phyloP scores from a whole-genome alignment of 1,140 invertebrate species.

The Meteorus sp. region DNA sequence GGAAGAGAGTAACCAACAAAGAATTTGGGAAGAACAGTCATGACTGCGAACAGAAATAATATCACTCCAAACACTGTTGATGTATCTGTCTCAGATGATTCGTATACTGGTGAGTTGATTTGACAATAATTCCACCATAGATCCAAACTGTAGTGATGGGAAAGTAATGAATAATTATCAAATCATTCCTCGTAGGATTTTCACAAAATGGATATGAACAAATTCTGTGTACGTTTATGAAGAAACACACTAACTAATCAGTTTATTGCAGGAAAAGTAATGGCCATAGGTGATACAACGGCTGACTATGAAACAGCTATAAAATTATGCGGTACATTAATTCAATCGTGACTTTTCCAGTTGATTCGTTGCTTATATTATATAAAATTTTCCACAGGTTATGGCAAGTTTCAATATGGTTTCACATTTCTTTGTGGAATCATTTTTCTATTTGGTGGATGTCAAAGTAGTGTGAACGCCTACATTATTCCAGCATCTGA shows the following conservation, averaged over 20 bases:
- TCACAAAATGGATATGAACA: no score
- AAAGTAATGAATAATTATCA: no score
- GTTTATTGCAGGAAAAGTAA: neutral
- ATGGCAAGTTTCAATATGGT: constrained; percentile 44
- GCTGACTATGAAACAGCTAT: constrained; percentile 13
- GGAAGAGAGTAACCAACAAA: no score
- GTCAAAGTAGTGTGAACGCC: constrained; percentile 65
- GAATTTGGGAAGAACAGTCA: no score
- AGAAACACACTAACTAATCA: neutral
- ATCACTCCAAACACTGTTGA: no score
- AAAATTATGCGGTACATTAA: constrained; percentile 6
- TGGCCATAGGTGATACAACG: neutral
- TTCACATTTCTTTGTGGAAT: constrained; percentile 42
- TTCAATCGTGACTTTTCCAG: neutral
- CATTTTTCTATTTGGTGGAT: constrained; percentile 61
- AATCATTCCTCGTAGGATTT: no score
- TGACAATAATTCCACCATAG: no score
- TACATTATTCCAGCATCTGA: constrained; percentile 62
- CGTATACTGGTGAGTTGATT: no score
- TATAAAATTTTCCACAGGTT: constrained; percentile 32
- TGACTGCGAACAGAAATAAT: no score
- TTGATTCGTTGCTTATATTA: constrained; percentile 25
- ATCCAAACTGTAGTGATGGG: no score
- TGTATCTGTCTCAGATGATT: no score
- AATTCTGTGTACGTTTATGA: no score